Conservation (phyloP, 2,888 invertebrate species). For the Liodrosophila aerea region DNA sequence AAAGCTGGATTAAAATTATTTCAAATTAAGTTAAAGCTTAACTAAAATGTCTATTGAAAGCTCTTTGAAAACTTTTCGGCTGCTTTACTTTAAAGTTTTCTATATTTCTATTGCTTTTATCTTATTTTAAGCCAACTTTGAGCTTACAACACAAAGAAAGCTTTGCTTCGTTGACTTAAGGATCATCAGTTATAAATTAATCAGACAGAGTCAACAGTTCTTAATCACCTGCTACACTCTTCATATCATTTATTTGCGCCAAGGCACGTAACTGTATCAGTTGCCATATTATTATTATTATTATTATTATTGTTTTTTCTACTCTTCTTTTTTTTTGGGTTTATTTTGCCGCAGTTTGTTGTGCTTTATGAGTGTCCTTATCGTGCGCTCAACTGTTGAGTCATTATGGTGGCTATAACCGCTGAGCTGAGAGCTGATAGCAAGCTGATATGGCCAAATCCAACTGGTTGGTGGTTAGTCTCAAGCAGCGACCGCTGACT, state of each 20-base stretch:
- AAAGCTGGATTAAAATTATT: too few species aligned
- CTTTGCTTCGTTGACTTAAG: slow-evolving; percentile 6
- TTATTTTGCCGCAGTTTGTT: slow-evolving; percentile 17
- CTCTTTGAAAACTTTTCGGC: too few species aligned
- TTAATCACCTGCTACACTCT: slow-evolving; percentile 9
- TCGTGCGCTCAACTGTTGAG: slow-evolving; percentile 68
- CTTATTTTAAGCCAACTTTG: too few species aligned
- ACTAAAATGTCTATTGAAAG: too few species aligned
- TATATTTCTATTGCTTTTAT: too few species aligned
- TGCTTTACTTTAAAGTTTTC: too few species aligned
- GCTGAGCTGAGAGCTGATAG: too few species aligned
- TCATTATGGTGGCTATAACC: slow-evolving; percentile 34
- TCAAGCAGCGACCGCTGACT: slow-evolving; percentile 11
- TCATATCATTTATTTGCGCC: slow-evolving; percentile 20
- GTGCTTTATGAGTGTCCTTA: slow-evolving; percentile 42
- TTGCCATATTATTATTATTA: slow-evolving; percentile 1
- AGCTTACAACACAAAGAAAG: not conserved
- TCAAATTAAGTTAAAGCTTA: too few species aligned
- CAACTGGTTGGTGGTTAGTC: slow-evolving; percentile 7
- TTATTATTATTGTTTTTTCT: slow-evolving; percentile 20
- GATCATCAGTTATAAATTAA: slow-evolving; percentile 16
- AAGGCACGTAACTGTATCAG: not conserved
- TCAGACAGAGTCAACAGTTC: slow-evolving; percentile 16
- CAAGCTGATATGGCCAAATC: slow-evolving; percentile 17
- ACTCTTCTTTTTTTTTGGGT: slow-evolving; percentile 16